phyloP scores from a whole-genome alignment of 2,113 vertebrate genomes.

The Isichthys henryi region DNA sequence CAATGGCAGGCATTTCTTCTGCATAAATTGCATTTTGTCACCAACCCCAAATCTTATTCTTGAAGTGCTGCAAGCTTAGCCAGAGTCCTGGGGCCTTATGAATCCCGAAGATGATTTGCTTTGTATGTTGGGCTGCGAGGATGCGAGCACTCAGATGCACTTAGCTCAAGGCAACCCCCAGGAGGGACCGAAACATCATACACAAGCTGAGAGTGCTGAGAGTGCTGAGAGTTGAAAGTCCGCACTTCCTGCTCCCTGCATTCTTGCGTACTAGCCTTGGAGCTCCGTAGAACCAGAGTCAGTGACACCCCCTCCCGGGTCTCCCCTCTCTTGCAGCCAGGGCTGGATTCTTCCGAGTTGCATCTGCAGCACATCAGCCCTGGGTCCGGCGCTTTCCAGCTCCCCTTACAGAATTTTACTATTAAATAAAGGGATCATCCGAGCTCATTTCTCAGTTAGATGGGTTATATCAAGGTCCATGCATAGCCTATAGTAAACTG shows the following conservation, averaged over 20 bases:
- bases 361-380: not conserved
- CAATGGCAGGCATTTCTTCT: not conserved
- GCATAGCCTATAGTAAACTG: not conserved
- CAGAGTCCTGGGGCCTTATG: not conserved
- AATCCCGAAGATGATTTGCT: not conserved
- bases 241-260: not conserved
- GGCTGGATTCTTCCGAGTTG: not conserved
- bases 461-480: not conserved
- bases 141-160: slow-evolving; percentile 7
- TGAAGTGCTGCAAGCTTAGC: not conserved
- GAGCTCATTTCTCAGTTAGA: not conserved
- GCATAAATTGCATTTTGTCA: not conserved
- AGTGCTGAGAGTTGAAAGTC: not conserved
- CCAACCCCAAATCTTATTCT: not conserved
- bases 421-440: not conserved
- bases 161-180: slow-evolving; percentile 1
- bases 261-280: not conserved
- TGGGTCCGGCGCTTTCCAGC: not conserved
- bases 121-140: not conserved
- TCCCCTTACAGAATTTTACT: not conserved
- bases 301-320: not conserved
- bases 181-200: not conserved
- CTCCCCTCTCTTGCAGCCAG: not conserved
- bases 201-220: not conserved
- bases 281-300: not conserved